These are phyloP conservation scores for Numenius arquata DNA, from an alignment of 2,113 vertebrate genomes.

Conservation along the genomic window DNA sequence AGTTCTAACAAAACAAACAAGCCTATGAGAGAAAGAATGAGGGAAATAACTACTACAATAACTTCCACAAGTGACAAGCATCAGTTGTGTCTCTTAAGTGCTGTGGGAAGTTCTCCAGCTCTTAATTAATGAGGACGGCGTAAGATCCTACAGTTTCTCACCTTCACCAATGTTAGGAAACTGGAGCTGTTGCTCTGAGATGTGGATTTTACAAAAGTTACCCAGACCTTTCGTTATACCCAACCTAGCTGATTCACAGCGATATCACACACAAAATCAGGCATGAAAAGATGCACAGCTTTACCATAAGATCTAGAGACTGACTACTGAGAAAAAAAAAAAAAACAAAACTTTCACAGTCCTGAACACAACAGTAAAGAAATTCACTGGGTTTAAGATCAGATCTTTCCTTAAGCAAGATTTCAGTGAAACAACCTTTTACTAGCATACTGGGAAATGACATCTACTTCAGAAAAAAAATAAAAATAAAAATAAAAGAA, in stretches of 20 bases:
- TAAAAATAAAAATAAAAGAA: neutral
- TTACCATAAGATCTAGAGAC: neutral
- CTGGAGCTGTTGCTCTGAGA: neutral
- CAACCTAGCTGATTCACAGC: neutral
- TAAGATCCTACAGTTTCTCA: neutral
- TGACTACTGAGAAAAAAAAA: neutral
- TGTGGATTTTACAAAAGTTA: neutral
- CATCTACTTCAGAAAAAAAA: accelerated
- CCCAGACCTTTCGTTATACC: neutral
- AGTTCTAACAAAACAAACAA: neutral
- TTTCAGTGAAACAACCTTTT: neutral
- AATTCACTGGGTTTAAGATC: neutral
- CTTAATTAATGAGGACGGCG: neutral
- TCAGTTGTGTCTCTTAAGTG: neutral
- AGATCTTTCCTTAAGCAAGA: neutral
- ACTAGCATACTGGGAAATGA: neutral
- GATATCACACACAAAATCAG: neutral
- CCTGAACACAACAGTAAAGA: neutral
- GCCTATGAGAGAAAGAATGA: neutral
- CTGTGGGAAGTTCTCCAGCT: neutral
- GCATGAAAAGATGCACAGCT: accelerated
- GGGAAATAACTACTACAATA: neutral
- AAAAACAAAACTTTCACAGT: neutral
- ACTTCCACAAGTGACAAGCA: neutral
- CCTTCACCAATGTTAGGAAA: neutral